phyloP scores from a whole-genome alignment of 1,140 invertebrate genomes.

The Ooceraea biroi region DNA sequence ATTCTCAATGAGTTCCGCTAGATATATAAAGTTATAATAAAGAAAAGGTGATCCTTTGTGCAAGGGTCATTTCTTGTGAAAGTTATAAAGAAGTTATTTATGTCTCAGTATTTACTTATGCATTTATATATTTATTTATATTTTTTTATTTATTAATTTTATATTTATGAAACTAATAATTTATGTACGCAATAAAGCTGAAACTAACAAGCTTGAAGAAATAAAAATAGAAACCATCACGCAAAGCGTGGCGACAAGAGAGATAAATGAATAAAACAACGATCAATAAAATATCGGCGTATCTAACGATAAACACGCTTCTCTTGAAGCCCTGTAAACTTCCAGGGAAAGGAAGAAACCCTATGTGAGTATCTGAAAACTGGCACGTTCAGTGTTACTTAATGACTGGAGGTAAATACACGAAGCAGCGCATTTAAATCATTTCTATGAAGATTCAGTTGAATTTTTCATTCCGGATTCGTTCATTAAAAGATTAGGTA shows the following conservation, averaged over 20 bases:
- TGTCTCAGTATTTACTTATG: no score
- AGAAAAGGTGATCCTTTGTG: neutral
- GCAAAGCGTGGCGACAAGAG: neutral
- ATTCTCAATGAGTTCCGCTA: neutral
- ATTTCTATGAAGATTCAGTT: neutral
- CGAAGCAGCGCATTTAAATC: neutral
- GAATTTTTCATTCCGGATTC: no score
- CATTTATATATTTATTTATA: neutral
- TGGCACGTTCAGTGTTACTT: constrained; percentile 40
- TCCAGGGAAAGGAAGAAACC: neutral
- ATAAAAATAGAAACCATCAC: constrained; percentile 13
- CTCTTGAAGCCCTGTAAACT: neutral
- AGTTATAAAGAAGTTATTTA: no score
- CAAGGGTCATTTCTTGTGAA: no score
- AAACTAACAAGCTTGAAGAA: constrained; percentile 2
- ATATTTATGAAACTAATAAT: neutral
- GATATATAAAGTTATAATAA: neutral
- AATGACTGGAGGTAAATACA: neutral
- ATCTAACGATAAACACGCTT: neutral
- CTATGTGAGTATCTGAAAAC: constrained; percentile 38
- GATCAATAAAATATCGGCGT: constrained; percentile 42
- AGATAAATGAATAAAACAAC: constrained; percentile 19
- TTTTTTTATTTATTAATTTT: neutral
- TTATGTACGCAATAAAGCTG: neutral
- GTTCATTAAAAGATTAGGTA: neutral